Percentiles rank a stretch among this genome's conserved stretches.
Evolutionary conservation across 2,888 invertebrate genomes (phyloP).

Genomic region (Eueremaeus valkanovi): DNA sequence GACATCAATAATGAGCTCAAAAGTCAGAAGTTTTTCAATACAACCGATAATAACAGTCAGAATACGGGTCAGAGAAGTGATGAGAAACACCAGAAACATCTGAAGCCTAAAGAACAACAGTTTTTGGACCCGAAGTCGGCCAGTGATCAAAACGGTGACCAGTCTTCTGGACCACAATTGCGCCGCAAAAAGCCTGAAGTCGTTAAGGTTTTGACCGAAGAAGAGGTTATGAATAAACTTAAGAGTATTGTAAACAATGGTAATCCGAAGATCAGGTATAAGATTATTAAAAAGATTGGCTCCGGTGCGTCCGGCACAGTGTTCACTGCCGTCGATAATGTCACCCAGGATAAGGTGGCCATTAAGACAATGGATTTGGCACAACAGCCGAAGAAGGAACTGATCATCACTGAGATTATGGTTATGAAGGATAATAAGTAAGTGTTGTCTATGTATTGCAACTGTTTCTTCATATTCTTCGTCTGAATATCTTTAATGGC

Average conservation of each 20-base stretch:
- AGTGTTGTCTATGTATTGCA: no score
- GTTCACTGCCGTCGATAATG: slow-evolving; percentile 76
- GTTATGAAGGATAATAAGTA: slow-evolving; percentile 78
- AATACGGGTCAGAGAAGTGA: no score
- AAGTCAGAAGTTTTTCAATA: not conserved
- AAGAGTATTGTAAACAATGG: slow-evolving; percentile 73
- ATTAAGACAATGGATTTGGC: slow-evolving; percentile 93
- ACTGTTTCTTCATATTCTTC: no score
- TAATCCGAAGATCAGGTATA: slow-evolving; percentile 75
- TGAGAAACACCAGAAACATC: no score
- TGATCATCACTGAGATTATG: slow-evolving; percentile 85
- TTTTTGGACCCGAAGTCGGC: not conserved
- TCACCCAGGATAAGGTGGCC: slow-evolving; percentile 72
- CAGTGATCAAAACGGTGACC: not conserved
- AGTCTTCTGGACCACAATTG: no score
- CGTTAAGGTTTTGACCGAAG: slow-evolving; percentile 62
- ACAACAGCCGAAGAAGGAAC: slow-evolving; percentile 91
- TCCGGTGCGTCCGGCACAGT: slow-evolving; percentile 90
- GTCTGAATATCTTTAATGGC: no score
- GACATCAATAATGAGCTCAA: not conserved
- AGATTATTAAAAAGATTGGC: slow-evolving; percentile 76
- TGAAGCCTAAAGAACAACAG: not conserved
- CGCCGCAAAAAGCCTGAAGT: slow-evolving; percentile 41
- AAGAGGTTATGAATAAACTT: slow-evolving; percentile 71
- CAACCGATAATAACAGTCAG: not conserved